A percentile compares a stretch with the other conserved stretches of the same genome.
phyloP scores from a whole-genome alignment of 2,888 invertebrate genomes.

The Drosophila kanekoi region DNA sequence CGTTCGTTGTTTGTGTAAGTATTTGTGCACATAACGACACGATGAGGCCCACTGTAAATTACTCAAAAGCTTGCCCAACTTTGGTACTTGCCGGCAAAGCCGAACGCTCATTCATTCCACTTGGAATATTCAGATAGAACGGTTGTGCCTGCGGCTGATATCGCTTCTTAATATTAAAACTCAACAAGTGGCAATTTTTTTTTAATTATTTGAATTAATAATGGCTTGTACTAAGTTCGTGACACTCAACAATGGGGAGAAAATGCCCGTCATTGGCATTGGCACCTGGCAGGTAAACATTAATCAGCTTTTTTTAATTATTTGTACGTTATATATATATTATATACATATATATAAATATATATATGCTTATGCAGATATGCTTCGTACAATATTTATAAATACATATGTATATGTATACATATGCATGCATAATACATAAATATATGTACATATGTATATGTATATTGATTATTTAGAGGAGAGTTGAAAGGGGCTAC shows the following conservation, averaged over 20 bases:
- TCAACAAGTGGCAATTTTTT: slow-evolving; percentile 37
- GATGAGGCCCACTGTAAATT: too few species aligned
- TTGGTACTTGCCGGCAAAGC: slow-evolving; percentile 12
- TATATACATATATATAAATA: neutral
- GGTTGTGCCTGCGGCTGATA: slow-evolving; percentile 18
- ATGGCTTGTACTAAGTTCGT: slow-evolving; percentile 72
- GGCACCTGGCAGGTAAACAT: slow-evolving; percentile 91
- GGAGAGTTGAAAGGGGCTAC: neutral
- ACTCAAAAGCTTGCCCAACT: too few species aligned
- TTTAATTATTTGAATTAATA: slow-evolving; percentile 1
- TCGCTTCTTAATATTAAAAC: neutral
- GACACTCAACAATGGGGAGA: slow-evolving; percentile 86
- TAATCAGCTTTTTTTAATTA: neutral
- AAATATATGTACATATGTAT: too few species aligned
- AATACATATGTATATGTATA: too few species aligned
- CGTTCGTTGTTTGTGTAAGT: too few species aligned
- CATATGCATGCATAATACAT: neutral
- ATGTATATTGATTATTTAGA: slow-evolving; percentile 1
- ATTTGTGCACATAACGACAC: too few species aligned
- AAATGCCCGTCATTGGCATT: slow-evolving; percentile 90
- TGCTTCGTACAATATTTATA: too few species aligned
- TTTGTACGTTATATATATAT: neutral
- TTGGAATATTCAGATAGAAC: slow-evolving; percentile 9
- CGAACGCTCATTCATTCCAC: slow-evolving; percentile 14
- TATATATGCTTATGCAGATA: too few species aligned